phyloP scores from a whole-genome alignment of 2,797 vertebrate genomes.

The Acanthis flammea region DNA sequence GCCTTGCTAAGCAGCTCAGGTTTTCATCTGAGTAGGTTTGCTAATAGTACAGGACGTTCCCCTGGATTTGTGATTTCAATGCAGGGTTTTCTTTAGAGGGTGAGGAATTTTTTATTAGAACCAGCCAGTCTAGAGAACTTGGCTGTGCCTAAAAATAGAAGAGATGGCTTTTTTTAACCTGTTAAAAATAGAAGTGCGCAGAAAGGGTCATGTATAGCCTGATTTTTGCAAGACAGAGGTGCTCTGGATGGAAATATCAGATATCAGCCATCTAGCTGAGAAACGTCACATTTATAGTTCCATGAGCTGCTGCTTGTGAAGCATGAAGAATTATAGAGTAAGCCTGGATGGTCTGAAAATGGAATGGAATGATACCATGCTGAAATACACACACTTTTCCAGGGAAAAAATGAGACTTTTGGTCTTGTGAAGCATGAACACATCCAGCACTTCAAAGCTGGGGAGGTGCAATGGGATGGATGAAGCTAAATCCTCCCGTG shows the following conservation, averaged over 20 bases:
- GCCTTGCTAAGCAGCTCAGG: conserved; percentile 21
- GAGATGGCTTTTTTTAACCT: conserved; percentile 24
- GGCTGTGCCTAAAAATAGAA: conserved; percentile 70
- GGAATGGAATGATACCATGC: neutral
- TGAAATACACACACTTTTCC: neutral
- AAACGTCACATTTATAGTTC: neutral
- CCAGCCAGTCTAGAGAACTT: conserved; percentile 53
- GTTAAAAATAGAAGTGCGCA: conserved; percentile 71
- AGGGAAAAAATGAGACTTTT: neutral
- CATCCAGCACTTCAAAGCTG: neutral
- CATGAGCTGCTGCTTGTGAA: neutral
- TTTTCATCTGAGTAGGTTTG: conserved; percentile 48
- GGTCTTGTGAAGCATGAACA: neutral
- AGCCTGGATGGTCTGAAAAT: neutral
- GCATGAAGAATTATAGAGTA: neutral
- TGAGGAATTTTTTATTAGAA: conserved; percentile 67
- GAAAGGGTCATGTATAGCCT: conserved; percentile 44
- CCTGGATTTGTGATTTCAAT: conserved; percentile 52
- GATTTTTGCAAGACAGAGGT: conserved; percentile 39
- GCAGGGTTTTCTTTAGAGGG: conserved; percentile 38
- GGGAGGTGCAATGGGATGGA: neutral
- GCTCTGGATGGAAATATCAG: conserved; percentile 33
- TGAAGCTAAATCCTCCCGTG: neutral
- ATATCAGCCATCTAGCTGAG: neutral
- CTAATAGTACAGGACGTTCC: conserved; percentile 37